A percentile compares a stretch with the other conserved stretches of the same genome.
phyloP scores from a whole-genome alignment of 2,113 vertebrate species.

The Caracal caracal region DNA sequence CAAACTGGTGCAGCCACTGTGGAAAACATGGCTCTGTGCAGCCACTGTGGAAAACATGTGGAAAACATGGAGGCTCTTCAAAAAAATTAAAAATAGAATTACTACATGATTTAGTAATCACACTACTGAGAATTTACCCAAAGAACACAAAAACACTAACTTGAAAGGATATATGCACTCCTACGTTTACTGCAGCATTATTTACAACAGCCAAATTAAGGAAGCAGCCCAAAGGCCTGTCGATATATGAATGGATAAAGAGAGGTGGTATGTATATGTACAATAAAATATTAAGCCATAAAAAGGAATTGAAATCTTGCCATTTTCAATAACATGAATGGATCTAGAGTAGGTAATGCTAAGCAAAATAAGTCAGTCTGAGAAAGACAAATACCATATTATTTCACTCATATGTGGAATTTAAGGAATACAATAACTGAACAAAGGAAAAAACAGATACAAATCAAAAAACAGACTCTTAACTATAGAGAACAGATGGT shows the following conservation, averaged over 20 bases:
- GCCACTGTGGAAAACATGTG: background rate
- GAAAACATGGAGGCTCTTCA: background rate
- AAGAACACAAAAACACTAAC: background rate
- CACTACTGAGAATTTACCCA: background rate
- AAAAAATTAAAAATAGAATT: background rate
- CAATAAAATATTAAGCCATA: background rate
- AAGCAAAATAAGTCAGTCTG: background rate
- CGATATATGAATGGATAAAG: background rate
- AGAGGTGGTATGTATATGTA: background rate
- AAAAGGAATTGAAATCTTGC: background rate
- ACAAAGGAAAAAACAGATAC: background rate
- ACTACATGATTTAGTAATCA: background rate
- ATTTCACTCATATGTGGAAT: background rate
- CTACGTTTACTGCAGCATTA: background rate
- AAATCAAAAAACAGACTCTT: background rate
- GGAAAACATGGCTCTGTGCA: background rate
- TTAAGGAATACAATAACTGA: background rate
- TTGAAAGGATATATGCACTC: background rate
- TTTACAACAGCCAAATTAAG: background rate
- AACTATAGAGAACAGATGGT: background rate
- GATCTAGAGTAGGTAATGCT: background rate
- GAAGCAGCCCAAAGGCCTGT: background rate
- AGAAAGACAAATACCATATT: background rate
- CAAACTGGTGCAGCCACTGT: background rate
- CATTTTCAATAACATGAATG: background rate